Conservation (phyloP, 2,113 vertebrate genomes). For the Embiotoca jacksoni region DNA sequence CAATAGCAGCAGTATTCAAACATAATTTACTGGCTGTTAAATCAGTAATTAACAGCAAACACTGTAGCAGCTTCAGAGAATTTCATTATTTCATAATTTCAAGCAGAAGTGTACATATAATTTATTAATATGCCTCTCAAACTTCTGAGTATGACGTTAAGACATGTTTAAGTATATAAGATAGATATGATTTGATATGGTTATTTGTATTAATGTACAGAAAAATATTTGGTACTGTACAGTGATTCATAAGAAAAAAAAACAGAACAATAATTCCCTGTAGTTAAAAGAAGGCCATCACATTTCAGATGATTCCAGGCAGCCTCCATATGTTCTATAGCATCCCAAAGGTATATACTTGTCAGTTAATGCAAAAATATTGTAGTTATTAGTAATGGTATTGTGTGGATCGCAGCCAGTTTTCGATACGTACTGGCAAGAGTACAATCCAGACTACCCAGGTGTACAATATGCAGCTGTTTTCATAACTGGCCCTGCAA, state of each 20-base stretch:
- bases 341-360: neutral
- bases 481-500: conserved; percentile 57
- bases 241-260: neutral
- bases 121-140: conserved; percentile 12
- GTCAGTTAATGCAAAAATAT: conserved; percentile 38
- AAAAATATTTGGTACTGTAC: neutral
- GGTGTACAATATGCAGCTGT: conserved; percentile 61
- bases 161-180: neutral
- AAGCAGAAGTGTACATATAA: conserved; percentile 17
- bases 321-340: neutral
- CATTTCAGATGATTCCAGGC: conserved; percentile 36
- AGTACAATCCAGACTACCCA: conserved; percentile 48
- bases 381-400: conserved; percentile 27
- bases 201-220: neutral
- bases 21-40: conserved; percentile 13
- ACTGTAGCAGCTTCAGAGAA: conserved; percentile 4
- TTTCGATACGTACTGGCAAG: conserved; percentile 44
- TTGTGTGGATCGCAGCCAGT: conserved; percentile 47
- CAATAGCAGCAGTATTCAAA: conserved; percentile 14
- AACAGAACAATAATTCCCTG: neutral
- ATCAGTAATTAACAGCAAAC: conserved; percentile 29
- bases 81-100: neutral
- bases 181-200: neutral
- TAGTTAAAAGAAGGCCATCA: neutral
- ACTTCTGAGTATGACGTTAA: neutral